Percentiles rank a stretch among this genome's conserved stretches.
phyloP scores from a whole-genome alignment of 2,888 invertebrate genomes.

The Cheilosia vulpina region DNA sequence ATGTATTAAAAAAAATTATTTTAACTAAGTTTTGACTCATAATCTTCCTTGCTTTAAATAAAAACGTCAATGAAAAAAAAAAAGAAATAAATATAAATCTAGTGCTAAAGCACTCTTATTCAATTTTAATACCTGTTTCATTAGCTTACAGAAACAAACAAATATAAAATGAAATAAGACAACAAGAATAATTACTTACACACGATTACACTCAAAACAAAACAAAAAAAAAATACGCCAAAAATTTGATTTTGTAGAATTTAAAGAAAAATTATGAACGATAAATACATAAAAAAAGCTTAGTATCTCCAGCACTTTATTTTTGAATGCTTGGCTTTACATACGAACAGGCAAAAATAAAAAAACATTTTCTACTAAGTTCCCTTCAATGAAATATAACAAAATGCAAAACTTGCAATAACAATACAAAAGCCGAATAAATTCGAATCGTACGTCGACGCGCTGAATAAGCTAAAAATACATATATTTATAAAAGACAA shows the following conservation, averaged over 20 bases:
- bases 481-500: slow-evolving; percentile 27
- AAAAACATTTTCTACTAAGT: slow-evolving; percentile 51
- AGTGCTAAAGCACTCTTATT: slow-evolving; percentile 50
- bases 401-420: slow-evolving; percentile 43
- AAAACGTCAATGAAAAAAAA: neutral
- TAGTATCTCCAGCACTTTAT: slow-evolving; percentile 62
- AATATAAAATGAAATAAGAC: slow-evolving; percentile 36
- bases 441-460: slow-evolving; percentile 52
- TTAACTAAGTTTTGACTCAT: slow-evolving; percentile 27
- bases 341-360: slow-evolving; percentile 36
- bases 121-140: slow-evolving; percentile 56
- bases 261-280: slow-evolving; percentile 30
- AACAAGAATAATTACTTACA: slow-evolving; percentile 30
- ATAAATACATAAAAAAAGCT: slow-evolving; percentile 15
- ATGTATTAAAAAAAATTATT: neutral
- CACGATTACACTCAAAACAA: slow-evolving; percentile 29
- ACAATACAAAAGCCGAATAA: slow-evolving; percentile 38
- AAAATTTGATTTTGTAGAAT: slow-evolving; percentile 63
- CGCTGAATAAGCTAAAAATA: slow-evolving; percentile 55
- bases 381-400: slow-evolving; percentile 42
- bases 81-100: slow-evolving; percentile 18
- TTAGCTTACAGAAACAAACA: slow-evolving; percentile 52
- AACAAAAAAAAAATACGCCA: slow-evolving; percentile 46
- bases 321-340: slow-evolving; percentile 60
- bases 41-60: slow-evolving; percentile 41